These are phyloP conservation scores for Polyommatus iphigenia DNA, from an alignment of 2,888 invertebrate species.

Conservation along the genomic window DNA sequence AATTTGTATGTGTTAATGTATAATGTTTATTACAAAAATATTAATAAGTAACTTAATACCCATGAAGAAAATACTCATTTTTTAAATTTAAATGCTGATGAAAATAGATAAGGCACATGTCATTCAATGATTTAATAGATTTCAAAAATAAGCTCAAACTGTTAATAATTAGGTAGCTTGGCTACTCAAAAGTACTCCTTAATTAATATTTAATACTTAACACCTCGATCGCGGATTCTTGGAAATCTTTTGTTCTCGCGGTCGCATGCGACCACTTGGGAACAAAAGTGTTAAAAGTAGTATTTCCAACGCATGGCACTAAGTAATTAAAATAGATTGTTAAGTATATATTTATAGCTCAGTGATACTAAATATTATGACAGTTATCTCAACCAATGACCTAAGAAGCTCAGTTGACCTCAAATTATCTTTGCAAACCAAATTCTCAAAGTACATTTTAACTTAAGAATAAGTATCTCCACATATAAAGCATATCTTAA, in stretches of 20 bases:
- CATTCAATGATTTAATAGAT: neutral
- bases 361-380: constrained; percentile 50
- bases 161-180: neutral
- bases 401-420: constrained; percentile 70
- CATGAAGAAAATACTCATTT: neutral
- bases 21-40: neutral
- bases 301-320: neutral
- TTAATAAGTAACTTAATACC: neutral
- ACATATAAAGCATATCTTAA: neutral
- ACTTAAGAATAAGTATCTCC: constrained; percentile 38
- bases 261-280: too few relatives aligned
- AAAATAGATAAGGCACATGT: neutral
- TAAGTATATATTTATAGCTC: constrained; percentile 34
- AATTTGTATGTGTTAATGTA: neutral
- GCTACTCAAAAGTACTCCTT: neutral
- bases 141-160: neutral
- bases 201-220: too few relatives aligned
- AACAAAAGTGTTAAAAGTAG: too few relatives aligned
- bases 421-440: constrained; percentile 66
- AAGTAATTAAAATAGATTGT: constrained; percentile 28
- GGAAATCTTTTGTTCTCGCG: too few relatives aligned
- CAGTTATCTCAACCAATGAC: constrained; percentile 72
- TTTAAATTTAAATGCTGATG: neutral
- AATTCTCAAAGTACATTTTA: constrained; percentile 61
- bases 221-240: too few relatives aligned